A percentile compares a stretch with the other conserved stretches of the same genome.
These are phyloP conservation scores for Pseudochaenichthys georgianus DNA, from an alignment of 2,797 vertebrate species.

Conservation along the genomic window DNA sequence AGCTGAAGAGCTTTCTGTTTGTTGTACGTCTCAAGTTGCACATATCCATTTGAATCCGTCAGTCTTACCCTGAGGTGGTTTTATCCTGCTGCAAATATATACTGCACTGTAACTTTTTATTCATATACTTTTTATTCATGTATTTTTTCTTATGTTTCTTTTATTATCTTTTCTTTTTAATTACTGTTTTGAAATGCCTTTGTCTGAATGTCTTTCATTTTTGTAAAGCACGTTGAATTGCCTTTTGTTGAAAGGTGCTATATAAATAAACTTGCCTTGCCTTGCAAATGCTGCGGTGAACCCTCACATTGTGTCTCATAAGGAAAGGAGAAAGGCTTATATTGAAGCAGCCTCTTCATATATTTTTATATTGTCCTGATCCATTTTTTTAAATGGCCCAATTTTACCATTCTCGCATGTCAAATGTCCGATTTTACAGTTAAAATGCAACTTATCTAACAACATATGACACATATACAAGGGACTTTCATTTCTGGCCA, in stretches of 20 bases:
- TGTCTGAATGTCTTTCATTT: too few species aligned
- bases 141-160: too few species aligned
- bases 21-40: conserved; percentile 29
- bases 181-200: too few species aligned
- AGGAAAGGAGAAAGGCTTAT: conserved; percentile 1
- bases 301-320: not conserved
- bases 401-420: not conserved
- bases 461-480: too few species aligned
- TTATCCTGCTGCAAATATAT: conserved; percentile 16
- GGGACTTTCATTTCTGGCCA: too few species aligned
- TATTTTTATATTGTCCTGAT: conserved; percentile 2
- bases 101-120: too few species aligned
- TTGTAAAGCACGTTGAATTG: too few species aligned
- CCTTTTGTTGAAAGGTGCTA: too few species aligned
- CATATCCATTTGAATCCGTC: conserved; percentile 33
- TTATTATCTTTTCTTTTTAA: too few species aligned
- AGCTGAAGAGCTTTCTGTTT: conserved; percentile 13
- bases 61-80: conserved; percentile 12
- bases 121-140: too few species aligned
- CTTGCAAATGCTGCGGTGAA: not conserved
- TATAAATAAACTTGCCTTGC: too few species aligned
- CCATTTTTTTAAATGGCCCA: accelerated
- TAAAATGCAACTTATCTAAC: not conserved
- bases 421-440: too few species aligned
- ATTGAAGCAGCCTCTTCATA: not conserved